Conservation (phyloP, 2,797 vertebrate species). For the Poecilia gillii region DNA sequence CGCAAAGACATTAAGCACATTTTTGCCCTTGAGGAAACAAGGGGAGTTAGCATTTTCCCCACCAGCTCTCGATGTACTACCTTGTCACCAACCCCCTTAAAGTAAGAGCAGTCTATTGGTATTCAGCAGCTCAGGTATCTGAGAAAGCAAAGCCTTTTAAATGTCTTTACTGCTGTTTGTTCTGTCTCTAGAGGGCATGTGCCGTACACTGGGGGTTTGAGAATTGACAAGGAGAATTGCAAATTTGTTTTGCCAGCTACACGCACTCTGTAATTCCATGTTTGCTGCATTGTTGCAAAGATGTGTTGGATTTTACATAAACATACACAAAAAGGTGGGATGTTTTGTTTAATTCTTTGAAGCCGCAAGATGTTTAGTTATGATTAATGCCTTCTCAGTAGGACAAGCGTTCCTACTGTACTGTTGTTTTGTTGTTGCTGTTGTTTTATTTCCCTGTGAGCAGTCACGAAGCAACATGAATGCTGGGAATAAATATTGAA, state of each 20-base stretch:
- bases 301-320: constrained; percentile 62
- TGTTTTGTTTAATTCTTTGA: constrained; percentile 72
- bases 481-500: constrained; percentile 24
- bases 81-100: constrained; percentile 68
- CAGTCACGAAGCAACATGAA: constrained; percentile 40
- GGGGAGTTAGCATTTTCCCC: constrained; percentile 68
- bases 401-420: constrained; percentile 48
- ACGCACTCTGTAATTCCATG: constrained; percentile 66
- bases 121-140: constrained; percentile 83
- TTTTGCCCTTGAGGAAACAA: constrained; percentile 77
- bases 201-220: constrained; percentile 76
- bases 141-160: constrained; percentile 79
- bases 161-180: constrained; percentile 83
- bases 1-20: constrained; percentile 60
- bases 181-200: constrained; percentile 82
- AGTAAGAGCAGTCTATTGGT: constrained; percentile 78
- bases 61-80: constrained; percentile 60
- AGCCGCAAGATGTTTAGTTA: constrained; percentile 65
- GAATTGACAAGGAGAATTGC: constrained; percentile 75
- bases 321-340: constrained; percentile 58
- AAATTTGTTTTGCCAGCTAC: constrained; percentile 76
- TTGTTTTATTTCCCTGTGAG: constrained; percentile 37
- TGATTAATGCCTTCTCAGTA: constrained; percentile 71
- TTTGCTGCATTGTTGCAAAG: constrained; percentile 54
- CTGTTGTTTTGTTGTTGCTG: constrained; percentile 47